A percentile compares a stretch with the other conserved stretches of the same genome.
Conservation (phyloP, 2,113 vertebrate genomes). For the Coryphaenoides rupestris region DNA sequence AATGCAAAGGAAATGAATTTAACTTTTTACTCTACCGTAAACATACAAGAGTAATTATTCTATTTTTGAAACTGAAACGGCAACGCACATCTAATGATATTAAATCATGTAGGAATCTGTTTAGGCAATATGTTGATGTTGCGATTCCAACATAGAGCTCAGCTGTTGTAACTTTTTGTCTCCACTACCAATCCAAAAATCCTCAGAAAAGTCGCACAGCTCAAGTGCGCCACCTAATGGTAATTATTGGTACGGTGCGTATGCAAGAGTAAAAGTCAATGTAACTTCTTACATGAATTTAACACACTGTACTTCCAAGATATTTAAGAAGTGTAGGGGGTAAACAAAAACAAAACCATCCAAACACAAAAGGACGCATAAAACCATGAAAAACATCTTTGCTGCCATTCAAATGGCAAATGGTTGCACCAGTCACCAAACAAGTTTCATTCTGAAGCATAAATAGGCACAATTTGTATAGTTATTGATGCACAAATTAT, state of each 20-base stretch:
- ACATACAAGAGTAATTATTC: no score
- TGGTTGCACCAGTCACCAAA: slow-evolving; percentile 13
- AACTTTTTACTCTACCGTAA: no score
- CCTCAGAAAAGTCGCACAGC: neutral
- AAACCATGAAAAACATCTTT: neutral
- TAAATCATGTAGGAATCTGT: no score
- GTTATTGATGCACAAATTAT: slow-evolving; percentile 20
- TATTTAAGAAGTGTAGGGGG: neutral
- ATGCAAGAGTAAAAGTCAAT: neutral
- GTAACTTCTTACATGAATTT: neutral
- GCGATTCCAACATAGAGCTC: no score
- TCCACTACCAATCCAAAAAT: no score
- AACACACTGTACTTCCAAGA: neutral
- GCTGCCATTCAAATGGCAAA: slow-evolving; percentile 26
- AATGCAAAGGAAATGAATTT: no score
- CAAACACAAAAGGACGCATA: neutral
- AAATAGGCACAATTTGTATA: slow-evolving; percentile 38
- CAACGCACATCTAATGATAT: no score
- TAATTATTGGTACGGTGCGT: neutral
- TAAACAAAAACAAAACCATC: neutral
- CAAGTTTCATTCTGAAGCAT: slow-evolving; percentile 36
- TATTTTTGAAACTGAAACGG: no score
- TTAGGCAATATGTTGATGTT: no score
- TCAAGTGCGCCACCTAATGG: neutral
- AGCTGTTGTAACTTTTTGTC: no score